phyloP scores from a whole-genome alignment of 2,113 vertebrate genomes.

The Carassius gibelio region DNA sequence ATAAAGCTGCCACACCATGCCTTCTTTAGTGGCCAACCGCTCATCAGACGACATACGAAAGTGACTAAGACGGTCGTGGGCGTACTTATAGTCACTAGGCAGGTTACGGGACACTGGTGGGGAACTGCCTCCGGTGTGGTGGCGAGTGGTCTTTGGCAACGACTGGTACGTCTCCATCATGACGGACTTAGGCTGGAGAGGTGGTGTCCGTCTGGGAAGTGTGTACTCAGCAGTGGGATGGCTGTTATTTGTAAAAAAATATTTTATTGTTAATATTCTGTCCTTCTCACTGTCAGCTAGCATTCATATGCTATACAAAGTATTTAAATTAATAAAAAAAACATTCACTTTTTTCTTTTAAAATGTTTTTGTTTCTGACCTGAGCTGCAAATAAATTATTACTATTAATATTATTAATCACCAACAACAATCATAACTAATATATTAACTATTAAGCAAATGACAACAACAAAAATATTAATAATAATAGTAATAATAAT shows the following conservation, averaged over 20 bases:
- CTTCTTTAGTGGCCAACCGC: constrained; percentile 88
- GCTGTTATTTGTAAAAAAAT: constrained; percentile 65
- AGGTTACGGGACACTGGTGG: constrained; percentile 81
- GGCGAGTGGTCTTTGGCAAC: constrained; percentile 86
- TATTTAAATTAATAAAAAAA: neutral
- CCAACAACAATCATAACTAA: too few relatives aligned
- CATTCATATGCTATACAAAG: neutral
- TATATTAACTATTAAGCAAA: too few relatives aligned
- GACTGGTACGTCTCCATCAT: constrained; percentile 86
- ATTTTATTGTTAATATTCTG: neutral
- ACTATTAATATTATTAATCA: too few relatives aligned
- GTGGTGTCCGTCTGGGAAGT: constrained; percentile 82
- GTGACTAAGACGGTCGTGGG: constrained; percentile 94
- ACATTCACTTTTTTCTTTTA: neutral
- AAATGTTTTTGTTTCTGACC: neutral
- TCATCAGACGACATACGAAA: constrained; percentile 96
- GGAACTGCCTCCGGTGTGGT: constrained; percentile 79
- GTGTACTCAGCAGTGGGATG: constrained; percentile 77
- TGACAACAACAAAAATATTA: too few relatives aligned
- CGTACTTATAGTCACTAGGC: constrained; percentile 97
- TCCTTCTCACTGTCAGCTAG: neutral
- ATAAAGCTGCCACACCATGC: constrained; percentile 96
- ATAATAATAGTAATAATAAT: neutral
- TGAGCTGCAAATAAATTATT: neutral
- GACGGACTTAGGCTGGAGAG: constrained; percentile 78